phyloP scores from a whole-genome alignment of 1,140 invertebrate genomes.

The Cydia strobilella region DNA sequence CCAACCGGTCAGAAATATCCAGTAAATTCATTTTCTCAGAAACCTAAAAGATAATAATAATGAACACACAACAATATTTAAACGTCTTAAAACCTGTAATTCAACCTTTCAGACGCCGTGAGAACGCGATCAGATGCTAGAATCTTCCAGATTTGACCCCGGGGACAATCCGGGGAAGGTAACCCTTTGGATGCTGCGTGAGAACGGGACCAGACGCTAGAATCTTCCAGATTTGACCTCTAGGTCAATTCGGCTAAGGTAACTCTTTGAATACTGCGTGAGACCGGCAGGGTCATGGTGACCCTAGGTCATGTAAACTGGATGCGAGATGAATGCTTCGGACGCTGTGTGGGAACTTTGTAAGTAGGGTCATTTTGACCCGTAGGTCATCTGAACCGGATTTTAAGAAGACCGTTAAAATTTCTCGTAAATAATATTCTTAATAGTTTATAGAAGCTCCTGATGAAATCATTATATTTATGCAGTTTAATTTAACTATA shows the following conservation, averaged over 20 bases:
- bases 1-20: not conserved
- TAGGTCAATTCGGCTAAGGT: not conserved
- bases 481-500: no score
- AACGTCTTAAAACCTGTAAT: constrained; percentile 8
- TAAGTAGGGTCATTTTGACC: constrained; percentile 6
- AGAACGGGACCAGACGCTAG: constrained; percentile 2
- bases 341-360: constrained; percentile 2
- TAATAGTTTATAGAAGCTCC: no score
- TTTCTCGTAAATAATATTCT: not conserved
- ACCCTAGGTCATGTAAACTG: constrained; percentile 33
- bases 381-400: constrained; percentile 4
- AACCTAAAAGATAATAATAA: not conserved
- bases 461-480: no score
- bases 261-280: constrained; percentile 27
- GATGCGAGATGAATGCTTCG: constrained; percentile 16
- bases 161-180: not conserved
- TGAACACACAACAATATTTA: not conserved
- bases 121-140: not conserved
- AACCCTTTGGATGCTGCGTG: constrained; percentile 33
- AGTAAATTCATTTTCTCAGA: not conserved
- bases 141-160: not conserved
- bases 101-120: constrained; percentile 20
- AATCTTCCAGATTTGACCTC: not conserved
- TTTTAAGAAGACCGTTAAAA: not conserved
- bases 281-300: constrained; percentile 29